Evolutionary conservation across 1,140 invertebrate species (phyloP).

Genomic region (Archivesica marissinica): DNA sequence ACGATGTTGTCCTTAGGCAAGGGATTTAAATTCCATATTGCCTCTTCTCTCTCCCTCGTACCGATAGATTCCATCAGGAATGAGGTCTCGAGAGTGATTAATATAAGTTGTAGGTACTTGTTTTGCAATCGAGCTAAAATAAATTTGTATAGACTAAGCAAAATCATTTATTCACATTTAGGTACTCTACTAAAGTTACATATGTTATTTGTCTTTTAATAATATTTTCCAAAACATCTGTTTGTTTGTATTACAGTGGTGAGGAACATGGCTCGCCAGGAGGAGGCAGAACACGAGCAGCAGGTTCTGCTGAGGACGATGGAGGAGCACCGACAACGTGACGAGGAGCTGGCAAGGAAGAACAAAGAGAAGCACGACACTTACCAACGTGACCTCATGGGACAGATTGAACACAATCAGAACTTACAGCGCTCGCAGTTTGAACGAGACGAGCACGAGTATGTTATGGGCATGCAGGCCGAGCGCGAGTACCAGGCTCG

Average conservation of each 20-base stretch:
- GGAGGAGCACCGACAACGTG: constrained; percentile 52
- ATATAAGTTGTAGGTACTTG: no score
- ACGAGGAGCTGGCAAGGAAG: constrained; percentile 35
- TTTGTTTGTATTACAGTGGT: constrained; percentile 38
- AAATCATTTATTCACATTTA: no score
- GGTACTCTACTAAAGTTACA: no score
- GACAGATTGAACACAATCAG: constrained; percentile 63
- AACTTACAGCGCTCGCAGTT: constrained; percentile 15
- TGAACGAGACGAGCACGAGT: constrained; percentile 54
- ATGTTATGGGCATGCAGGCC: constrained; percentile 53
- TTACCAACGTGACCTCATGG: constrained; percentile 52
- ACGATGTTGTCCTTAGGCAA: no score
- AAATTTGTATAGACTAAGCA: no score
- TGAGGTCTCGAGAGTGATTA: no score
- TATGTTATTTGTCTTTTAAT: no score
- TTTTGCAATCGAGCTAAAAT: no score
- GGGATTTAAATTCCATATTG: no score
- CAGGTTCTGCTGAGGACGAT: constrained; percentile 34
- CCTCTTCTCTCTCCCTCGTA: no score
- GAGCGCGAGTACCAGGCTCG: constrained; percentile 52
- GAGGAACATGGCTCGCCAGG: constrained; percentile 14
- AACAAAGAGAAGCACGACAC: constrained; percentile 26
- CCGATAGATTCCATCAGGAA: no score
- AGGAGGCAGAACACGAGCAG: constrained; percentile 45
- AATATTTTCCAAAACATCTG: no score